phyloP scores from a whole-genome alignment of 2,888 invertebrate species.

The Callinectes sapidus region DNA sequence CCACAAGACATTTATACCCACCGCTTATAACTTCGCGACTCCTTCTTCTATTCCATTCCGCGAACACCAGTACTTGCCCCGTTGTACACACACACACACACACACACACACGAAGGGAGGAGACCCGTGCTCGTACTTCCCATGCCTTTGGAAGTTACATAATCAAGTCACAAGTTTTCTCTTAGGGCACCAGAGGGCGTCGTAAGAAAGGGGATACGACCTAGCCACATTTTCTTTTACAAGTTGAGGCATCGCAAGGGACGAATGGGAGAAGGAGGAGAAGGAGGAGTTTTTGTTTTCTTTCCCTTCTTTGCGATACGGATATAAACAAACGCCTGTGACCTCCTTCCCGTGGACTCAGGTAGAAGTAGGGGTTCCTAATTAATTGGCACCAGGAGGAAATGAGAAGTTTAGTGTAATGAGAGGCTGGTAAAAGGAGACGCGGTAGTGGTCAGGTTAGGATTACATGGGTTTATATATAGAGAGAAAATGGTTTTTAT shows the following conservation, averaged over 20 bases:
- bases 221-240: slow-evolving; percentile 7
- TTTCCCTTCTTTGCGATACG: no score
- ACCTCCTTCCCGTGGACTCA: no score
- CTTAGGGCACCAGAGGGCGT: slow-evolving; percentile 21
- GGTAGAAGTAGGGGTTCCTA: no score
- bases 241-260: slow-evolving; percentile 11
- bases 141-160: slow-evolving; percentile 20
- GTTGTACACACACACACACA: not conserved
- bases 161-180: not conserved
- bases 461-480: no score
- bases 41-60: not conserved
- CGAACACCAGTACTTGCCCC: not conserved
- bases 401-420: no score
- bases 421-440: no score
- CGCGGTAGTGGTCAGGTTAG: no score
- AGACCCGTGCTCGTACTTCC: not conserved
- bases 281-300: no score
- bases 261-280: not conserved
- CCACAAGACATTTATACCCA: not conserved
- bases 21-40: not conserved
- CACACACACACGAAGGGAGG: no score
- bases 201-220: not conserved
- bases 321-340: no score
- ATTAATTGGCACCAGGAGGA: no score
- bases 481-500: no score